Base-by-base conservation (phyloP, 1,140 invertebrate genomes). In the Trichonephila clavata region DNA sequence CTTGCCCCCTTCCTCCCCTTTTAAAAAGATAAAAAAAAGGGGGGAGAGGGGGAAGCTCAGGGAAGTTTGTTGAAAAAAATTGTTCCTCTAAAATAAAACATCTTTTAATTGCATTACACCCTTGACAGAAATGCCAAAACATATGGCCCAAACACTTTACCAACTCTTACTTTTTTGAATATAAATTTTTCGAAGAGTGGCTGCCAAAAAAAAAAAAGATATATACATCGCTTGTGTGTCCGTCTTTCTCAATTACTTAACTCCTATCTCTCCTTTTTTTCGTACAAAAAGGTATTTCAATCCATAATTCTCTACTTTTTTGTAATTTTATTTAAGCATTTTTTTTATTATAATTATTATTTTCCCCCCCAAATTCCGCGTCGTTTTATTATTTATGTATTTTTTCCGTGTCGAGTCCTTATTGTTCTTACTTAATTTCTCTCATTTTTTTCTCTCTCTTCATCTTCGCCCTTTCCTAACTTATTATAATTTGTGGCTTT, bases 401-500 rank as follows among this genome's bases (percentile, higher is more conserved):
- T 61, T 77, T 81, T 90, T 81, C 27, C 68, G n/a, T 60, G 57
- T 61, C 60, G 39, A 77, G 24, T 89, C 20, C 43, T 93, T 87
- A 87, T 88, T 87, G 92, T 93, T 93, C 92, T 93, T 93, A 32
- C 68, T 93, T 93, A 93, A 93, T 93, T 93, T 86, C 27, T 43
- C 57, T 32, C 60, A 3, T 59, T 21, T 63, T 84, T 50, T 84
- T 92, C 71, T 61, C 39, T 83, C 3, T 65, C 2, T 24, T 83
- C 39, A 86, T 32, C 50, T 39, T 77, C 71, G 71, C 68, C 80
- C 59, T 68, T 50, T 92, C 92, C 7, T 86, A 77, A 92, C n/a
- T 93, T 87, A 93, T 93, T 93, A 93, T 93, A 93, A 93, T 93
- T 93, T 93, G 92, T 93, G 92, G 92, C 65, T 87, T 93, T 93